Evolutionary conservation across 2,797 vertebrate species (phyloP).

Genomic region (Hoplostethus mediterraneus): DNA sequence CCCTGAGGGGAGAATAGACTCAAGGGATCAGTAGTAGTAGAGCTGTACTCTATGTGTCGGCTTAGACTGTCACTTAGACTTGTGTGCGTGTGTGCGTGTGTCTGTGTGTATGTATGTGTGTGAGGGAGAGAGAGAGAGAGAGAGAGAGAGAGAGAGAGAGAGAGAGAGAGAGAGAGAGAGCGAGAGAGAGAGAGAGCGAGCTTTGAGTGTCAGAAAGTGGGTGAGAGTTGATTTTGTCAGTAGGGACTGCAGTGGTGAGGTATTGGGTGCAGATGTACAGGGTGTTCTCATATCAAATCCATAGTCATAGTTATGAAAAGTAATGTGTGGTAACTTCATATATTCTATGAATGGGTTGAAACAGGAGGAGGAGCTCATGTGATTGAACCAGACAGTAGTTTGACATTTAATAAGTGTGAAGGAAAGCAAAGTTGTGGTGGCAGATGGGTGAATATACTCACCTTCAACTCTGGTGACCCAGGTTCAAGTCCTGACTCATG

Average conservation of each 20-base stretch:
- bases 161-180: too few relatives aligned
- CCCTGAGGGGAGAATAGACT: conserved; percentile 81
- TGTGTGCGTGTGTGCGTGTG: conserved; percentile 16
- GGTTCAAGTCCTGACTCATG: too few relatives aligned
- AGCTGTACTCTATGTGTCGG: conserved; percentile 78
- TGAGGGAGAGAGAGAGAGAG: too few relatives aligned
- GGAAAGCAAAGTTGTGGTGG: too few relatives aligned
- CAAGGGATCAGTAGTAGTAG: conserved; percentile 78
- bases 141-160: background rate
- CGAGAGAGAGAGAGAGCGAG: background rate
- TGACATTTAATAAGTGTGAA: too few relatives aligned
- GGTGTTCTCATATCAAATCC: background rate
- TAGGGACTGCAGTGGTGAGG: background rate
- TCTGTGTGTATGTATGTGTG: conserved; percentile 9
- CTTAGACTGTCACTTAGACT: conserved; percentile 76
- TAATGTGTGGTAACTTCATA: too few relatives aligned
- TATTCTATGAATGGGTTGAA: too few relatives aligned
- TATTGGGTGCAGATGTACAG: conserved; percentile 59
- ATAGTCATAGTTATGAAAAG: too few relatives aligned
- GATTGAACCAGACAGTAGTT: too few relatives aligned
- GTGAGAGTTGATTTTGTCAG: conserved; percentile 34
- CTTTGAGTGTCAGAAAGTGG: conserved; percentile 27
- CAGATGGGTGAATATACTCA: too few relatives aligned
- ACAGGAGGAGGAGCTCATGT: too few relatives aligned
- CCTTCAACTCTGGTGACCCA: too few relatives aligned